Evolutionary conservation across 2,888 invertebrate genomes (phyloP).

Genomic region (Fissipunctia ypsillon): DNA sequence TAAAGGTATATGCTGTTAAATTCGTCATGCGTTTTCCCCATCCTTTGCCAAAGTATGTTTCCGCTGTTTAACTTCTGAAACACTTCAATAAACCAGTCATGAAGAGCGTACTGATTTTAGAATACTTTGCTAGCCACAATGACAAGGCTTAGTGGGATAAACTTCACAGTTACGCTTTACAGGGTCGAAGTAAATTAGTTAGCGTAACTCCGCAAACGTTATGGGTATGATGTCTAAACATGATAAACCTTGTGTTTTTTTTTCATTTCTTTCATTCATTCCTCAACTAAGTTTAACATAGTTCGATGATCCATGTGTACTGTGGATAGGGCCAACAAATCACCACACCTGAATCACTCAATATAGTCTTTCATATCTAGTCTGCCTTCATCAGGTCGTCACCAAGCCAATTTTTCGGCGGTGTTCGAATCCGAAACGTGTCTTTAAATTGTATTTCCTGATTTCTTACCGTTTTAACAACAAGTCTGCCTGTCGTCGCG

Average conservation of each 20-base stretch:
- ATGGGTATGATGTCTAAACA: not conserved
- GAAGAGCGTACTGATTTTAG: not conserved
- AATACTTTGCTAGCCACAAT: not conserved
- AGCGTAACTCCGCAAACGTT: not conserved
- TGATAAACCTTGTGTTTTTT: not conserved
- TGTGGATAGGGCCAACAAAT: not conserved
- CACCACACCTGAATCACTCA: not conserved
- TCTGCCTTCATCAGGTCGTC: not conserved
- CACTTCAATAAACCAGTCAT: not conserved
- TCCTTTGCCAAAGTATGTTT: not conserved
- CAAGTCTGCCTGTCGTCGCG: not conserved
- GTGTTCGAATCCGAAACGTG: not conserved
- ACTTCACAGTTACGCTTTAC: not conserved
- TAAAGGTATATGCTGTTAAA: not conserved
- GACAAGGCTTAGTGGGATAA: not conserved
- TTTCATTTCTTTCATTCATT: too few relatives aligned
- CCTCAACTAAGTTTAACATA: not conserved
- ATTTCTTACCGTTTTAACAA: too few relatives aligned
- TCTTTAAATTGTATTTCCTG: not conserved
- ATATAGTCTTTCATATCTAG: not conserved
- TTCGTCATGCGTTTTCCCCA: conserved; percentile 17
- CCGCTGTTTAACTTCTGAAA: not conserved
- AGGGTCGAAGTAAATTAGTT: not conserved
- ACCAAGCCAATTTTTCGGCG: not conserved
- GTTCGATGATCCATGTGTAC: not conserved